Conservation (phyloP, 2,888 invertebrate genomes). For the Drosophila kokeensis region DNA sequence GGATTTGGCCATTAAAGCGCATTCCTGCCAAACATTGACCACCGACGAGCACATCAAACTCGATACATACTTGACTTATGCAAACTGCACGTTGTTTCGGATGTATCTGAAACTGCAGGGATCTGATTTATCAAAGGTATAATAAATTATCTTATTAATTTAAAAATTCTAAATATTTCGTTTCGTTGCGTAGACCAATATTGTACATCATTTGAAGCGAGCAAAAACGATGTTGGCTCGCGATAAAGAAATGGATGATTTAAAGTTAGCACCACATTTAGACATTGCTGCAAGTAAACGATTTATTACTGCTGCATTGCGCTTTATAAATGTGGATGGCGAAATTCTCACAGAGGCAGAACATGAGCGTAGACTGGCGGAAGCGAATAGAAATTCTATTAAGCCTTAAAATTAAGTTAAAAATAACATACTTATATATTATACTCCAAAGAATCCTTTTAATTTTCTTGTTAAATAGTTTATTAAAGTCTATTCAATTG, state of each 20-base stretch:
- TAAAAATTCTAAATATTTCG: neutral
- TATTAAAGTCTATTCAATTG: too few relatives aligned
- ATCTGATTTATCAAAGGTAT: constrained; percentile 48
- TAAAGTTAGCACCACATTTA: constrained; percentile 39
- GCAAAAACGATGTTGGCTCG: constrained; percentile 56
- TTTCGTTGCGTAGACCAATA: constrained; percentile 37
- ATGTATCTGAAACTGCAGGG: constrained; percentile 61
- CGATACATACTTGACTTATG: constrained; percentile 57
- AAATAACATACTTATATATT: neutral
- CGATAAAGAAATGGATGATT: constrained; percentile 51
- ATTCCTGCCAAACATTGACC: constrained; percentile 4
- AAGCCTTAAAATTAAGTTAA: neutral
- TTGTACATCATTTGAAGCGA: constrained; percentile 55
- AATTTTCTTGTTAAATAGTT: too few relatives aligned
- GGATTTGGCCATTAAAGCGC: constrained; percentile 20
- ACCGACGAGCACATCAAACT: constrained; percentile 55
- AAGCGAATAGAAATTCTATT: neutral
- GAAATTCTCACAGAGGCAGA: constrained; percentile 41
- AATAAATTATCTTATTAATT: neutral
- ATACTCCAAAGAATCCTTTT: too few relatives aligned
- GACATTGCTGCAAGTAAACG: constrained; percentile 59
- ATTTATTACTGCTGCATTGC: constrained; percentile 61
- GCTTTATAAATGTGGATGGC: constrained; percentile 49
- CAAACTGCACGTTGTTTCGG: constrained; percentile 61
- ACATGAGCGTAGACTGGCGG: constrained; percentile 19